Evolutionary conservation across 1,140 invertebrate species (phyloP), one percentile per base, ranked within the genome.

Genomic region (Calliopsis andreniformis): DNA sequence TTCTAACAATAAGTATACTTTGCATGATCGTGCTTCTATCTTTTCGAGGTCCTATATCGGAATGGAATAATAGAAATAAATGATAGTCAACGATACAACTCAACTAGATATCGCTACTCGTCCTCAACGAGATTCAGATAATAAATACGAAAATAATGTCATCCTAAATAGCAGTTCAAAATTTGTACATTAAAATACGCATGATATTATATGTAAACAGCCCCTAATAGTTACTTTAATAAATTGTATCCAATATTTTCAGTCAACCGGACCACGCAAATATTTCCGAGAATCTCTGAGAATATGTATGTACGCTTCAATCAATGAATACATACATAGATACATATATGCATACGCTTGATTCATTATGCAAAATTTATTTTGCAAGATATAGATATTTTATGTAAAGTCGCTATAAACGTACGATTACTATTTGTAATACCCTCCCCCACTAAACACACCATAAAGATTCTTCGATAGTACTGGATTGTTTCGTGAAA

Each of bases 201-300:
- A 58, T 14, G 10, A 0, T 3, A 2, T 23, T 47, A 47, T 32
- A 14, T 25, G 12, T 63, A 67, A 67, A 35, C 0, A 42, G 42
- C 14, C 51, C 10, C n/a, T 8, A 16, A 10, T 39, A 1, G 4
- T 6, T 23, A 14, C 2, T 6, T 25, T 43, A 28, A 3, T 28
- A 71, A 1, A 3, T 30, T 45, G 6, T 20, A 75, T 23, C 18
- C 10, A 30, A 14, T 51, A 32, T 32, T 43, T 55, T 32, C 20
- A 45, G 6, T 28, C 14, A 75, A 53, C 32, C 66, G 66, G 55
- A 10, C 45, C 55, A 69, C 59, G 8, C 30, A 69, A 25, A 69
- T 69, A 32, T 69, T 69, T 76, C 73, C 66, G 66, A 69, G 5
- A 49, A 68, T 30, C 51, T n/a, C 61, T 51, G 23, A 61, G 69